These are phyloP conservation scores for Poeciliopsis paucimaculata DNA, from an alignment of 2,797 vertebrate species.

Conservation along the genomic window DNA sequence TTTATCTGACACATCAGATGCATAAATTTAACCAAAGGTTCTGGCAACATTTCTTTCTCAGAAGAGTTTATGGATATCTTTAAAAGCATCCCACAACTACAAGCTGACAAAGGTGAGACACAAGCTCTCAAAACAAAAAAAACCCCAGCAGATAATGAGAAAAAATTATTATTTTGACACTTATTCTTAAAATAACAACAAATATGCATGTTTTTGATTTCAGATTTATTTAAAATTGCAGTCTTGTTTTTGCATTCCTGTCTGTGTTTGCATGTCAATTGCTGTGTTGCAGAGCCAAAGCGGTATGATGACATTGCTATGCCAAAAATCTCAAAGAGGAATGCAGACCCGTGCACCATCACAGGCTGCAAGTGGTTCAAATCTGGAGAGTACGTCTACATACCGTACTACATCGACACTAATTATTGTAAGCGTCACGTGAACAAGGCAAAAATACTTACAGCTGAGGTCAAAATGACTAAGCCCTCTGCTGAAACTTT, in stretches of 20 bases:
- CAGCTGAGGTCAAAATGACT: too few species aligned
- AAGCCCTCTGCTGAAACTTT: neutral
- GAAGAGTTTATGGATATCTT: neutral
- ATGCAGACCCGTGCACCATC: constrained; percentile 53
- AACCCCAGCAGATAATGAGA: neutral
- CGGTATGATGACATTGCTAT: constrained; percentile 45
- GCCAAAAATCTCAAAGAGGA: neutral
- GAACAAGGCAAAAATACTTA: neutral
- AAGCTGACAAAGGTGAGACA: neutral
- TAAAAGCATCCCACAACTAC: neutral
- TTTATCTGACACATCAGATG: neutral
- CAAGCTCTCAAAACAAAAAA: neutral
- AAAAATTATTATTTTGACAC: neutral
- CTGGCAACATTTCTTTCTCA: neutral
- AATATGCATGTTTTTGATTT: neutral
- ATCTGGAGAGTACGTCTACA: neutral
- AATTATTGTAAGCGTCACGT: constrained; percentile 33
- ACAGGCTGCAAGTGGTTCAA: constrained; percentile 60
- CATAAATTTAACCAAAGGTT: neutral
- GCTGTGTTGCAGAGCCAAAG: constrained; percentile 7
- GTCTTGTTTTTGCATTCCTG: neutral
- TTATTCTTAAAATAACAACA: neutral
- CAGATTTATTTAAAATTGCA: neutral
- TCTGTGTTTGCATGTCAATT: too few species aligned
- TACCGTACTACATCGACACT: constrained; percentile 45